Evolutionary conservation across 2,888 invertebrate species (phyloP), one percentile per base, ranked within the genome.

Genomic region (Drosophila testacea): DNA sequence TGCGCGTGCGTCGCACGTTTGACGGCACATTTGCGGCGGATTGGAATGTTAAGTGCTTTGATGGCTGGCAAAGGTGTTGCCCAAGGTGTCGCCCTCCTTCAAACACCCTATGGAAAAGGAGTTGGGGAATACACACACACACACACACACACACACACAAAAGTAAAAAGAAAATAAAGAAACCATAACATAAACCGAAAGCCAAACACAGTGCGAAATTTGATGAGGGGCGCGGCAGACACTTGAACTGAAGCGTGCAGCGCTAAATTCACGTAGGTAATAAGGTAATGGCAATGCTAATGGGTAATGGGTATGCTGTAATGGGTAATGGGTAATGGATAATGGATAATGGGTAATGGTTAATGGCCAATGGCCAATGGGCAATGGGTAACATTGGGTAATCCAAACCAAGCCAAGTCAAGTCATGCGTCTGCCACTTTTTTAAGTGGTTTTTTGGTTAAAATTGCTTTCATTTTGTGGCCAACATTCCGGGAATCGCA

Each of bases 1-100:
- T 85, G 85, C 83, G 83, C 83, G 69, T 83, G 86, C 81, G 85
- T 83, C 61, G 65, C 75, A 65, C 69, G 70, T 79, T 82, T 79
- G 77, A 70, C 73, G 80, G 69, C 76, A 55, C 64, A 74, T 82
- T 77, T 69, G 67, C 57, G 67, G 64, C 62, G 52, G 63, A 54
- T 64, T 80, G 80, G 79, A 79, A 79, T 79, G 42, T 79, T 79
- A 74, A 80, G 79, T 76, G 77, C 77, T 68, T 56, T 30, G 69
- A 69, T 62, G 44, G 51, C 41, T 44, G 54, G 51, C 51, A 62
- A 72, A 71, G 71, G 72, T 72, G 72, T 66, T 72, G 72, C 66
- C 60, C 50, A 74, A 74, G 74, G 71, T 75, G 76, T 67, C 74
- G 47, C 28, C 13, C 28, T 32, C 32, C 32, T 32, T 32, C 32